Evolutionary conservation across 2,888 invertebrate genomes (phyloP).

Genomic region (Elgonia sp.): DNA sequence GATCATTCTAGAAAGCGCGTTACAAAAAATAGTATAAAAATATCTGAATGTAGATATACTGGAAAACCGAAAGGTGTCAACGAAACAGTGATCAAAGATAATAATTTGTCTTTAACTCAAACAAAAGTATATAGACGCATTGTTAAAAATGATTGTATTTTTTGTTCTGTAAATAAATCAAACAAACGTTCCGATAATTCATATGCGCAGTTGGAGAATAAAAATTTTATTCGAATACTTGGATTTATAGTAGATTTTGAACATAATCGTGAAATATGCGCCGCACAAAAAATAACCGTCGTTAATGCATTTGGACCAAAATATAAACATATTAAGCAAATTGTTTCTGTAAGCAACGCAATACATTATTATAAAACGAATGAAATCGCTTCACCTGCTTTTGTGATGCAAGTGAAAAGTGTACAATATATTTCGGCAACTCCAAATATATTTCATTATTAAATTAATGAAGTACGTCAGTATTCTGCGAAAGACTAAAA

Average conservation of each 20-base stretch:
- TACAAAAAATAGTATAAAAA: constrained; percentile 18
- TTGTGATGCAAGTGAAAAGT: neutral
- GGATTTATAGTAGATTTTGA: neutral
- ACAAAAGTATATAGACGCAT: neutral
- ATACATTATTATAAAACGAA: constrained; percentile 2
- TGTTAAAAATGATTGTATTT: constrained; percentile 35
- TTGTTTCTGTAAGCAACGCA: constrained; percentile 1
- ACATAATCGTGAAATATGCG: constrained; percentile 18
- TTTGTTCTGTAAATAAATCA: neutral
- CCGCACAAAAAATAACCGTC: neutral
- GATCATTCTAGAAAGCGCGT: neutral
- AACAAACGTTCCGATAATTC: constrained; percentile 30
- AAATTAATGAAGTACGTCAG: no score
- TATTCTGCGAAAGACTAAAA: no score
- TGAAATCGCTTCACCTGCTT: neutral
- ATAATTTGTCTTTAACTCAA: neutral
- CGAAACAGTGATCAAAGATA: neutral
- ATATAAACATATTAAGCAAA: constrained; percentile 2
- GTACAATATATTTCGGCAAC: neutral
- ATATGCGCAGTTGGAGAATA: constrained; percentile 1
- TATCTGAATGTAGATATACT: constrained; percentile 24
- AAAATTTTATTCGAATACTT: neutral
- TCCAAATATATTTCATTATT: constrained; percentile 30
- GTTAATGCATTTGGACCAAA: neutral
- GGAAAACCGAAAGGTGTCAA: neutral